Evolutionary conservation across 2,113 vertebrate species (phyloP).

Genomic region (Hepsetus odoe): DNA sequence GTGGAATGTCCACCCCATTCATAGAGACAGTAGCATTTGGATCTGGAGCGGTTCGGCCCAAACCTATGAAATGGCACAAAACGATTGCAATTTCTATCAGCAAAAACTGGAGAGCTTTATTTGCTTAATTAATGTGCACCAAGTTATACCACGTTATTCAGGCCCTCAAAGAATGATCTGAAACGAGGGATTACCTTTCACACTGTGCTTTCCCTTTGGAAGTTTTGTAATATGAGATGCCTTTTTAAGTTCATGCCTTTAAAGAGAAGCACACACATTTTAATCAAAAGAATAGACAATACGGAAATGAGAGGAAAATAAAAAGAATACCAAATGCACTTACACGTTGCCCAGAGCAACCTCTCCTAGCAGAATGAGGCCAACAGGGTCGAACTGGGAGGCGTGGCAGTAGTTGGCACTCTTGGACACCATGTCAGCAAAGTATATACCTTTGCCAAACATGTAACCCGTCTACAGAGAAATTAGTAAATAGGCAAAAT

Average conservation of each 20-base stretch:
- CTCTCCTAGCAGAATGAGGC: constrained; percentile 90
- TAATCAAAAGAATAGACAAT: not conserved
- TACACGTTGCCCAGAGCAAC: constrained; percentile 97
- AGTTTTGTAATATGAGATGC: constrained; percentile 93
- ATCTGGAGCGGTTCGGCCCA: constrained; percentile 94
- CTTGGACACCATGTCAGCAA: constrained; percentile 99
- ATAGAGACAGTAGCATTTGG: constrained; percentile 81
- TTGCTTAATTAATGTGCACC: no score
- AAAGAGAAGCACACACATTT: constrained; percentile 40
- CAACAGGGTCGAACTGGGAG: constrained; percentile 88
- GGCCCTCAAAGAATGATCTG: no score
- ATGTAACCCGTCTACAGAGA: constrained; percentile 92
- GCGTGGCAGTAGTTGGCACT: constrained; percentile 99
- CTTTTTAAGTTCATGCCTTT: constrained; percentile 95
- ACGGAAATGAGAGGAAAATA: not conserved
- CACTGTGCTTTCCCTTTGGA: constrained; percentile 97
- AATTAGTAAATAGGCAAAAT: constrained; percentile 1
- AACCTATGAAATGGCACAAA: constrained; percentile 72
- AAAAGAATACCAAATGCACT: constrained; percentile 62
- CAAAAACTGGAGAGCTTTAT: not conserved
- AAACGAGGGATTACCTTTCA: constrained; percentile 84
- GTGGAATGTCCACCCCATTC: constrained; percentile 88
- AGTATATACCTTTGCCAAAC: constrained; percentile 99
- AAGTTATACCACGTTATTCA: no score
- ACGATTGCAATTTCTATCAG: not conserved